phyloP scores from a whole-genome alignment of 2,888 invertebrate genomes.

The Mesorhabditis sp. region DNA sequence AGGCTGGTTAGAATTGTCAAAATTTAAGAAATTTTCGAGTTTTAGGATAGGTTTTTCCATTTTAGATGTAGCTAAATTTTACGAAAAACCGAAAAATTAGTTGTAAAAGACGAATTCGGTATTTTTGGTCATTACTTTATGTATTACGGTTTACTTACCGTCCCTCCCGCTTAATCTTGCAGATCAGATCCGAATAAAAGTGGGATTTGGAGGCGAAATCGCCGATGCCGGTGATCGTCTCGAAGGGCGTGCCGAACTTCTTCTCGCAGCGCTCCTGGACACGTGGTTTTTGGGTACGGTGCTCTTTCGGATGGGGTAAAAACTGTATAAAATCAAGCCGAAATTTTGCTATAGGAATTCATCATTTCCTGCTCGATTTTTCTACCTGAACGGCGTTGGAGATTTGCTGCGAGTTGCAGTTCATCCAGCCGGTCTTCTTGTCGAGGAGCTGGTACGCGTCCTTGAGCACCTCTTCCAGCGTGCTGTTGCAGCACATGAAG shows the following conservation, averaged over 20 bases:
- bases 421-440: conserved; percentile 19
- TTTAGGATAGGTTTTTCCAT: no score
- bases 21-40: no score
- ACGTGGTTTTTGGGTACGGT: no score
- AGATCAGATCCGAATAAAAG: conserved; percentile 43
- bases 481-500: conserved; percentile 54
- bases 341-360: no score
- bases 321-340: no score
- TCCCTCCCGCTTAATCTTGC: conserved; percentile 40
- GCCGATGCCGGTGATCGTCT: conserved; percentile 40
- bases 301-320: no score
- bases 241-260: conserved; percentile 50
- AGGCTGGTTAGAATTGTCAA: no score
- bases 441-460: conserved; percentile 22
- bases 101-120: no score
- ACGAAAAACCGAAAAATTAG: no score
- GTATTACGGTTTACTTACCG: conserved; percentile 10
- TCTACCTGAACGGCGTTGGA: conserved; percentile 36
- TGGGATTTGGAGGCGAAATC: conserved; percentile 52
- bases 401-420: conserved; percentile 49
- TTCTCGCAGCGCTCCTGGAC: conserved; percentile 21
- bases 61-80: no score
- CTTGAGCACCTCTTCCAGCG: conserved; percentile 48
- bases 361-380: no score
- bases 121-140: no score